Evolutionary conservation across 1,140 invertebrate species (phyloP), one percentile per base, ranked within the genome.

Genomic region (Euglossa dilemma): DNA sequence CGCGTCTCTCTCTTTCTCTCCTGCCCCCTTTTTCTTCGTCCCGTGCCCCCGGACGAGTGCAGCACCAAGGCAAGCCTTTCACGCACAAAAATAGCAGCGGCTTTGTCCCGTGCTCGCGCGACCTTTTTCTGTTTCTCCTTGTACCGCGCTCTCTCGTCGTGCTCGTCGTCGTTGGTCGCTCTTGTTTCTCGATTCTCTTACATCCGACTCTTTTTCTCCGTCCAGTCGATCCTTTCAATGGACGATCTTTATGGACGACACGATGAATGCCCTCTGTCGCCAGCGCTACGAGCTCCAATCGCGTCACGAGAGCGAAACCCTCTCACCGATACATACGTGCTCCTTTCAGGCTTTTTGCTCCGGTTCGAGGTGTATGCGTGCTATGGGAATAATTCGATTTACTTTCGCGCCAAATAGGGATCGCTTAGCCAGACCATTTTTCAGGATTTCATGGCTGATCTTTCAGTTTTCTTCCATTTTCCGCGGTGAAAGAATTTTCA

Each of bases 21-120:
- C 57, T 11, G 12, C n/a, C 36, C 69, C 43, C 52, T 70, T 45
- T 43, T 43, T 23, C 43, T 23, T 8, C 25, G 18, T 43, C 56
- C 28, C 23, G 47, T 73, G 54, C 5, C 61, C 36, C 76, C 16
- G 56, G 36, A n/a, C 28, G 54, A 8, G 28, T 63, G 61, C 25
- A 16, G 14, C 61, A 70, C 74, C 77, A 70, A 77, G 82, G 50
- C 69, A 73, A 36, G 64, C 77, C 87, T 88, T 88, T 86, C 81
- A 84, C 85, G 80, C 75, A 85, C 83, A 85, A 88, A 88, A 89
- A 89, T 88, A 89, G 87, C 86, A 83, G 61, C 80, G 67, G 69
- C 86, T 88, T 88, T 87, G 87, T 88, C 63, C 77, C 81, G 28
- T 56, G 85, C 56, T 80, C 76, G 85, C 61, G 59, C 78, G 78